Evolutionary conservation across 2,797 vertebrate genomes (phyloP).

Genomic region (Leptodactylus fallax): DNA sequence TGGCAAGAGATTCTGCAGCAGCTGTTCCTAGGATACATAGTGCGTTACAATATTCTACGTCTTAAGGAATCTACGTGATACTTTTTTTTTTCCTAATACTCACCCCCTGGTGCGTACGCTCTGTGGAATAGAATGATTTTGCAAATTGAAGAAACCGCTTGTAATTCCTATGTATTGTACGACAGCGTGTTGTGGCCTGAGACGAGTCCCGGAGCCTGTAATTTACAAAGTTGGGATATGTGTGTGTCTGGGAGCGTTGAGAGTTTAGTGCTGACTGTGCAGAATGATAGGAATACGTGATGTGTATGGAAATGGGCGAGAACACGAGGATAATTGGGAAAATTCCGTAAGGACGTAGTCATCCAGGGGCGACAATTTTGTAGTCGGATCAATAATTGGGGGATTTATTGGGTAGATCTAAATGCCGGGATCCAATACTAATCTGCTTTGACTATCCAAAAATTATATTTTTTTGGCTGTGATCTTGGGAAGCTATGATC

Average conservation of each 20-base stretch:
- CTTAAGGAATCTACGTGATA: no score
- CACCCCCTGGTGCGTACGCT: neutral
- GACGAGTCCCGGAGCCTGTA: neutral
- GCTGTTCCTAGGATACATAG: no score
- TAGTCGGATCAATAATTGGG: no score
- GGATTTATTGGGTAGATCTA: no score
- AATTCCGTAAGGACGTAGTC: no score
- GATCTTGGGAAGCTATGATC: no score
- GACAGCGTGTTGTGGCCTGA: neutral
- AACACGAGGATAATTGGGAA: neutral
- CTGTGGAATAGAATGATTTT: neutral
- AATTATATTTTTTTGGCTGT: no score
- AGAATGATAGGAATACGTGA: neutral
- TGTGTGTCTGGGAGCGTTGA: neutral
- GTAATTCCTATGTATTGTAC: neutral
- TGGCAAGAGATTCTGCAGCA: no score
- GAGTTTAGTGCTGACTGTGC: constrained; percentile 24
- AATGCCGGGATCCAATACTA: no score
- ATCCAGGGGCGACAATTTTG: neutral
- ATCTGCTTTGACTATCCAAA: no score
- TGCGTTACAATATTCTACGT: no score
- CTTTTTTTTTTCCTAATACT: neutral
- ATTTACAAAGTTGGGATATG: neutral
- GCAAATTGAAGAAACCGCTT: neutral
- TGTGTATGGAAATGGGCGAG: neutral